A percentile compares a stretch with the other conserved stretches of the same genome.
Evolutionary conservation across 2,797 vertebrate genomes (phyloP).

Genomic region (Menidia menidia): DNA sequence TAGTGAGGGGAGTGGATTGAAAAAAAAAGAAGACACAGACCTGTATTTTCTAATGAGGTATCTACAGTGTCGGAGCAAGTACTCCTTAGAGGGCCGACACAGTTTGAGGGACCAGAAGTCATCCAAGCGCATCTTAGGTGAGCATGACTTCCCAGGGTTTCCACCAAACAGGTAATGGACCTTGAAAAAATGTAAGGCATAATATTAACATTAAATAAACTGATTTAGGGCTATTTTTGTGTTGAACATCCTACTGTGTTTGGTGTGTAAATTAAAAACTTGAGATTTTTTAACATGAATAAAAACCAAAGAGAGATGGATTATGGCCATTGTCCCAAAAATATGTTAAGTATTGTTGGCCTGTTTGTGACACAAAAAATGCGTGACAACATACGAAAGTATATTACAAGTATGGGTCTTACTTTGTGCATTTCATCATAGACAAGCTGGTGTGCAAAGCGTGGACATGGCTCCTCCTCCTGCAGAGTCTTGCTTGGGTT

Average conservation of each 20-base stretch:
- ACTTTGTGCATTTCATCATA: constrained; percentile 99
- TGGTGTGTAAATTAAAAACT: not conserved
- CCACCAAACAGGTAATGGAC: constrained; percentile 99
- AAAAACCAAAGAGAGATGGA: not conserved
- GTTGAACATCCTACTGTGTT: not conserved
- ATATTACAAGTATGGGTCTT: not conserved
- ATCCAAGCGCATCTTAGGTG: constrained; percentile 98
- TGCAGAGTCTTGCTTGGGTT: constrained; percentile 93
- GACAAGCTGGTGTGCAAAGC: constrained; percentile 98
- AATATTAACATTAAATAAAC: not conserved
- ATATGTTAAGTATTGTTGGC: too few species aligned
- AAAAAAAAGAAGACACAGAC: constrained; percentile 61
- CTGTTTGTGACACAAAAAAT: not conserved
- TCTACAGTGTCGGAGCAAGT: constrained; percentile 96
- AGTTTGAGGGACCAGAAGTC: constrained; percentile 99
- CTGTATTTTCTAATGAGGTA: constrained; percentile 99
- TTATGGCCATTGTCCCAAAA: not conserved
- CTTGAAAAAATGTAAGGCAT: constrained; percentile 70
- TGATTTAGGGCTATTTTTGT: not conserved
- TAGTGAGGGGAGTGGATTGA: not conserved
- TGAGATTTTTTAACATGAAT: not conserved
- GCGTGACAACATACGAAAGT: not conserved
- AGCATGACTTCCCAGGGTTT: constrained; percentile 98
- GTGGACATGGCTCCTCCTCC: constrained; percentile 97
- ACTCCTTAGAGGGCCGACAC: constrained; percentile 98